phyloP scores from a whole-genome alignment of 1,140 invertebrate genomes.

The Littorina saxatilis region DNA sequence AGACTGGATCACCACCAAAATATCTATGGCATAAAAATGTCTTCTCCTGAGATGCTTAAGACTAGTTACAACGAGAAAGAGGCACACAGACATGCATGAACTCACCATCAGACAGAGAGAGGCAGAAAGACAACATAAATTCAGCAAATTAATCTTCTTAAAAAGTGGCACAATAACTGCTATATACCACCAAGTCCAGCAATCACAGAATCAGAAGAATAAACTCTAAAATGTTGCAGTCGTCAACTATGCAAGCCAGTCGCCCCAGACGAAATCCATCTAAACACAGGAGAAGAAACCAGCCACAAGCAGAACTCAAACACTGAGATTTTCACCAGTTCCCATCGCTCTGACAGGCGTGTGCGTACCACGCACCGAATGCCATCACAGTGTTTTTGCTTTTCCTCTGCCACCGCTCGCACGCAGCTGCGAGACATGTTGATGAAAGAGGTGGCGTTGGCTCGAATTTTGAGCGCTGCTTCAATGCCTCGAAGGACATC shows the following conservation, averaged over 20 bases:
- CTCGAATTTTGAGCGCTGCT: slow-evolving; percentile 75
- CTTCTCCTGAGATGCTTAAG: too few relatives aligned
- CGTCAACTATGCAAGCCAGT: neutral
- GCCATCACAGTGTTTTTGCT: neutral
- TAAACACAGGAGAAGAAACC: slow-evolving; percentile 24
- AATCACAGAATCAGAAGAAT: too few relatives aligned
- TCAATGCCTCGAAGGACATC: slow-evolving; percentile 96
- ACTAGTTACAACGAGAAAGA: too few relatives aligned
- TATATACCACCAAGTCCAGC: too few relatives aligned
- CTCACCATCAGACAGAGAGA: too few relatives aligned
- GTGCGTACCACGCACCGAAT: slow-evolving; percentile 19
- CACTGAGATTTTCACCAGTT: slow-evolving; percentile 47
- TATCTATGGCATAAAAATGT: too few relatives aligned
- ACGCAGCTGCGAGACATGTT: slow-evolving; percentile 94
- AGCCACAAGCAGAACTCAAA: slow-evolving; percentile 56
- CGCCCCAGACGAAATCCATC: slow-evolving; percentile 3
- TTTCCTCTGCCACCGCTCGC: slow-evolving; percentile 39
- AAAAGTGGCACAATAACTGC: too few relatives aligned
- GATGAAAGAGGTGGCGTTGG: slow-evolving; percentile 84
- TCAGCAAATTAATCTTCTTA: too few relatives aligned
- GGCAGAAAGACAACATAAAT: too few relatives aligned
- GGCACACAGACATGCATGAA: too few relatives aligned
- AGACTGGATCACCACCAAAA: too few relatives aligned
- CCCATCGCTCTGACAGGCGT: slow-evolving; percentile 37
- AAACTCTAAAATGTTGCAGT: too few relatives aligned